Evolutionary conservation across 2,797 vertebrate genomes (phyloP), one percentile per base, ranked within the genome.

Genomic region (Tadarida brasiliensis): DNA sequence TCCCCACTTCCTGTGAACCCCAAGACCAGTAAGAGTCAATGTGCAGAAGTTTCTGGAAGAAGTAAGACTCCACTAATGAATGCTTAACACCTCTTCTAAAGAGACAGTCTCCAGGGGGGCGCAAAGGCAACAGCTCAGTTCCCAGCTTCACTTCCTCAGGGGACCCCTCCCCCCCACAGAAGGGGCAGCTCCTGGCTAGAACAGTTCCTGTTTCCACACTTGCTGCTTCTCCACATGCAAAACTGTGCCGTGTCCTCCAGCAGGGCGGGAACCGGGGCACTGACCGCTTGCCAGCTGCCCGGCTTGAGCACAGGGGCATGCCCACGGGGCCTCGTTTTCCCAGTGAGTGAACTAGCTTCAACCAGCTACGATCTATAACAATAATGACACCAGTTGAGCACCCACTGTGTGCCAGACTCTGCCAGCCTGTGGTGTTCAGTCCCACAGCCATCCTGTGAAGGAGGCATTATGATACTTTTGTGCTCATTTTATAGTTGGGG

Each of bases 1-100:
- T 14, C 71, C 49, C 71, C 67, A 24, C 24, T 44, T 70, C 74
- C n/a, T 56, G 30, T 47, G 74, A 22, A 56, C 70, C 83, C 73
- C n/a, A 6, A 28, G 33, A 20, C 44, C 70, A 54, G 74, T 30
- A 30, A 44, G 63, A 61, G 51, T 24, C 63, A 63, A 15, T 30
- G 70, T 77, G 87, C 76, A 63, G 49, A 89, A 19, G 57, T 71
- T 93, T 96, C 57, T 94, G 57, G 76, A 92, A 94, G 68, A 83
- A 87, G 28, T 57, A 33, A 19, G 35, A 14, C 8, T 47, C 82
- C 19, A 11, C 11, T 65, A 56, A 49, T 35, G 67, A 81, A 44
- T 90, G 71, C 26, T 71, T 49, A 76, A 74, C 26, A 35, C 17
- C 17, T 20, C 16, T 49, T 65, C 22, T 33, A 39, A 76, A 63